Percentiles rank a stretch among this genome's conserved stretches.
These are phyloP conservation scores for Irena cyanogastra DNA, from an alignment of 2,113 vertebrate genomes.

Conservation along the genomic window DNA sequence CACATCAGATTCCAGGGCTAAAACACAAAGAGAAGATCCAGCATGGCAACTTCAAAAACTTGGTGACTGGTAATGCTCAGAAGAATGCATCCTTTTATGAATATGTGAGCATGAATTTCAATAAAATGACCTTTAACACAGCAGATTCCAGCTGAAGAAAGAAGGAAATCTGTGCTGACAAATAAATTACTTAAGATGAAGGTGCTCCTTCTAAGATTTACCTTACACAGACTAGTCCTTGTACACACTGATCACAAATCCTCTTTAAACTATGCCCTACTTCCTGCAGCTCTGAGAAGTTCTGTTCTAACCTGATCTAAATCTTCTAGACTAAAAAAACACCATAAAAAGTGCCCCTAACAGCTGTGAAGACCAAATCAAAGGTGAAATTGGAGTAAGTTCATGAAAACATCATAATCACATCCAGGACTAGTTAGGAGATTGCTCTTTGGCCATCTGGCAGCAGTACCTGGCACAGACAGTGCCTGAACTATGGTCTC, in stretches of 20 bases:
- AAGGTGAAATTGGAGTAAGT: neutral
- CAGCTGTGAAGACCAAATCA: neutral
- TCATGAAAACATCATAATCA: neutral
- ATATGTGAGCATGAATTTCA: constrained; percentile 12
- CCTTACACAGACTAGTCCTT: neutral
- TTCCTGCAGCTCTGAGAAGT: neutral
- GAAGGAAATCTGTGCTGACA: constrained; percentile 19
- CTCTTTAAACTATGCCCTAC: neutral
- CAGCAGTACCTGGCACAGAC: neutral
- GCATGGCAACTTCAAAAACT: neutral
- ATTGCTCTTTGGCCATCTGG: neutral
- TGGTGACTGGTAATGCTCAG: neutral
- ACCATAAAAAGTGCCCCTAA: neutral
- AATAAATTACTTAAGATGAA: constrained; percentile 35
- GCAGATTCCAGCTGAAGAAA: neutral
- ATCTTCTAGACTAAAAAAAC: neutral
- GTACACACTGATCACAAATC: neutral
- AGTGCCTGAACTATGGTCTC: neutral
- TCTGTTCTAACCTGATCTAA: neutral
- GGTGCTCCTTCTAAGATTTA: neutral
- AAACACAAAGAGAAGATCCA: neutral
- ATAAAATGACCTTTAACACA: constrained; percentile 32
- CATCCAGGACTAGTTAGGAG: neutral
- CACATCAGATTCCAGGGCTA: neutral
- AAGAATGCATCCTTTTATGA: neutral